phyloP scores from a whole-genome alignment of 1,140 invertebrate species.

The Trichonephila inaurata region DNA sequence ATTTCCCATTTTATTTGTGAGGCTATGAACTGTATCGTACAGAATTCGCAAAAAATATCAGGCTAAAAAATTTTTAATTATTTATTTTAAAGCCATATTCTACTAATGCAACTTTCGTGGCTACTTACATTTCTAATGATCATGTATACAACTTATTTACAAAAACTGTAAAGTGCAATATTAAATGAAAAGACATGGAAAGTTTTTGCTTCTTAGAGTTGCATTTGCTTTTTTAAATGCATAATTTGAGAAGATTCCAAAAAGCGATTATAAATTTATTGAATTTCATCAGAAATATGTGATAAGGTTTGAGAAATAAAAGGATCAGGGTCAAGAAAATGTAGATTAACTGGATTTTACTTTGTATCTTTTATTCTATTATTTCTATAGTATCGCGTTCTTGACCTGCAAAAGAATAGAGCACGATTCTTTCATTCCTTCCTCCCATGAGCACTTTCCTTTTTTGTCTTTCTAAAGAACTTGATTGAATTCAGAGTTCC shows the following conservation, averaged over 20 bases:
- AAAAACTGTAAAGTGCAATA: no score
- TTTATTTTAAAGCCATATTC: no score
- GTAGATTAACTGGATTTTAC: not conserved
- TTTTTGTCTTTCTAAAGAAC: not conserved
- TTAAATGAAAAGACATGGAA: no score
- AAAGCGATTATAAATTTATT: not conserved
- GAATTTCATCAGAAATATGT: not conserved
- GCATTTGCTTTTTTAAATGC: no score
- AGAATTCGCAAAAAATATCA: no score
- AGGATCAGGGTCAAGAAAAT: slow-evolving; percentile 19
- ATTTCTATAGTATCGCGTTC: not conserved
- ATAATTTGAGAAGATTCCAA: not conserved
- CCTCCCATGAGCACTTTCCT: not conserved
- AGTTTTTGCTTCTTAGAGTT: no score
- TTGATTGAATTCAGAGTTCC: not conserved
- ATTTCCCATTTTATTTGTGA: no score
- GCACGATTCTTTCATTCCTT: not conserved
- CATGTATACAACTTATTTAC: no score
- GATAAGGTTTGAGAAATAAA: not conserved
- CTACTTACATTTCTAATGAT: no score
- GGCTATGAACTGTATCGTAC: no score
- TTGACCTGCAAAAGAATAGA: slow-evolving; percentile 22
- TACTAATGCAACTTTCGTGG: no score
- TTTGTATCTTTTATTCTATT: not conserved
- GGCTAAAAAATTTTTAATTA: no score